Evolutionary conservation across 2,113 vertebrate species (phyloP), one percentile per base, ranked within the genome.

Genomic region (Zosterops hypoxanthus): DNA sequence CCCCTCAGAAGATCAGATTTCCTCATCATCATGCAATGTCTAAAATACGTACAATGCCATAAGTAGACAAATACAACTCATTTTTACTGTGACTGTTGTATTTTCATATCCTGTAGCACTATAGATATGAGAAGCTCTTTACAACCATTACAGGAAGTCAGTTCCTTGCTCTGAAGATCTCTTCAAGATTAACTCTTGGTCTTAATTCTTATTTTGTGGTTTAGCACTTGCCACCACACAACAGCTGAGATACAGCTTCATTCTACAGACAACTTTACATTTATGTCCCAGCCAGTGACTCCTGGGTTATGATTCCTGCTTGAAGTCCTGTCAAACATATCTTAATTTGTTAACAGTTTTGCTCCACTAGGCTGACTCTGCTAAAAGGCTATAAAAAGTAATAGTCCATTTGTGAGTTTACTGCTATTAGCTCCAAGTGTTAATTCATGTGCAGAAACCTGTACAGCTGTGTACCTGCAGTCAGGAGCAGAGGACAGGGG

Each of bases 361-460:
- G 95, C 92, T 96, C 93, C 93, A 94, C 95, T 96, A 95, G 90
- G 53, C 92, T 81, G 80, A 64, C 72, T 93, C 82, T 88, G 72
- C 93, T 95, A 93, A 97, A 96, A 92, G 95, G 95, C 93, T 72
- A 90, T 97, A 97, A 97, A 97, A 97, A 96, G 82, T 97, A 97
- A 96, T 96, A 97, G 96, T 96, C 96, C 96, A 86, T 96, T 96
- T 95, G 92, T 94, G 93, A 96, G 88, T 96, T 97, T 92, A 96
- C 82, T 93, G 90, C 95, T 95, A 82, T 96, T 94, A 96, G 72
- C 79, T 61, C 28, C 88, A 79, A 96, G 95, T 92, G 93, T 92
- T 97, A 96, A 96, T 96, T 97, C 94, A 92, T 56, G 82, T 0
- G 0, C 90, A 92, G 55, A 92, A 66, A 16, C 5, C 82, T 50